phyloP scores from a whole-genome alignment of 2,797 vertebrate genomes.

The Sebastes wilsoni region DNA sequence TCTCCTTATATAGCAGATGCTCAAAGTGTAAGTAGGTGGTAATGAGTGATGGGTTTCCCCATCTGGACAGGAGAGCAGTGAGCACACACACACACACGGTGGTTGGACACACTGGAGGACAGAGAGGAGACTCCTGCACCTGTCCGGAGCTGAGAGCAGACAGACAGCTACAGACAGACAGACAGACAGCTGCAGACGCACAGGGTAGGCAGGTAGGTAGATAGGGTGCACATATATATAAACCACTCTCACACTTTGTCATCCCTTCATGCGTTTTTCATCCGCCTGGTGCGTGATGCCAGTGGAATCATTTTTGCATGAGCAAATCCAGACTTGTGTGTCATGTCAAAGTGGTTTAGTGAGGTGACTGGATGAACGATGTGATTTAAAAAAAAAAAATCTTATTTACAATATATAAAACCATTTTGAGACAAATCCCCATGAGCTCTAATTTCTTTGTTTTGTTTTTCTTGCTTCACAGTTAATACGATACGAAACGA shows the following conservation, averaged over 20 bases:
- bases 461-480: not conserved
- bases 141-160: conserved; percentile 33
- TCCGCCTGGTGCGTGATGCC: not conserved
- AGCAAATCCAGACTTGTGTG: not conserved
- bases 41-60: conserved; percentile 5
- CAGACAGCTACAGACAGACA: not conserved
- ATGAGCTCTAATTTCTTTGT: not conserved
- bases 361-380: not conserved
- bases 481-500: too few relatives aligned
- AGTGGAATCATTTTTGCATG: not conserved
- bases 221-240: conserved; percentile 8
- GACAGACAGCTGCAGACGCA: conserved; percentile 9
- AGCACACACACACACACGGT: not conserved
- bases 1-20: not conserved
- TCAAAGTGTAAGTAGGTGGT: not conserved
- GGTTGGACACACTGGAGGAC: not conserved
- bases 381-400: too few relatives aligned
- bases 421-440: not conserved
- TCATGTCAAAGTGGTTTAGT: conserved; percentile 1
- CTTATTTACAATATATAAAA: not conserved
- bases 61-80: conserved; percentile 9
- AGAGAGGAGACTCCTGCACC: conserved; percentile 35
- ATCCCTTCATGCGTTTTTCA: not conserved
- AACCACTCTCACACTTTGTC: conserved; percentile 1
- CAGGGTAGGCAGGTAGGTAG: not conserved